phyloP scores from a whole-genome alignment of 2,888 invertebrate genomes.

The Yponomeuta malinellus region DNA sequence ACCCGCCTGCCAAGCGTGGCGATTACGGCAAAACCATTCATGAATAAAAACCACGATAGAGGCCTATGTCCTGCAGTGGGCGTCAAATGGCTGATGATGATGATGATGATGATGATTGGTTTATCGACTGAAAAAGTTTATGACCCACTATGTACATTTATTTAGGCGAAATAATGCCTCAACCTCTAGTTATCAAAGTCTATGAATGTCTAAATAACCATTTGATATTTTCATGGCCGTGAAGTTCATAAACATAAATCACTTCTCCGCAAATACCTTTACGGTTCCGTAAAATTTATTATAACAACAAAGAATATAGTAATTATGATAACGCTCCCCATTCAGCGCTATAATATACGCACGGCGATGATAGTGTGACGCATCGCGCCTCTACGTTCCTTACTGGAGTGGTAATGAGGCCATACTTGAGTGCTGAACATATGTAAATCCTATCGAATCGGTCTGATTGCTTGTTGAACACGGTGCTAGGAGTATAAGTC shows the following conservation, averaged over 20 bases:
- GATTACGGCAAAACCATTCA: too few relatives aligned
- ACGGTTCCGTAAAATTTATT: constrained; percentile 10
- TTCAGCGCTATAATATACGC: constrained; percentile 25
- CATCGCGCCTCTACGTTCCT: constrained; percentile 17
- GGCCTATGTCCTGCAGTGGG: too few relatives aligned
- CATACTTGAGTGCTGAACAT: constrained; percentile 37
- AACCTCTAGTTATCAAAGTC: background rate
- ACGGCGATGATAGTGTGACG: constrained; percentile 26
- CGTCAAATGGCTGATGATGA: too few relatives aligned
- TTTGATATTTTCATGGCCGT: background rate
- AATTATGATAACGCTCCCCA: constrained; percentile 35
- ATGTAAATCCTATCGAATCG: constrained; percentile 45
- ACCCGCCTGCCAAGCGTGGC: too few relatives aligned
- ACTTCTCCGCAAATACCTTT: constrained; percentile 8
- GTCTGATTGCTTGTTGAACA: constrained; percentile 55
- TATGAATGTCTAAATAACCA: background rate
- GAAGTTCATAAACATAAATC: constrained; percentile 7
- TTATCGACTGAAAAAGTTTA: background rate
- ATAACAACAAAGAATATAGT: constrained; percentile 25
- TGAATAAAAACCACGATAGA: too few relatives aligned
- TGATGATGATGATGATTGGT: background rate
- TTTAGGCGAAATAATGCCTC: background rate
- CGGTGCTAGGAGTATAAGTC: constrained; percentile 40
- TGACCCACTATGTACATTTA: background rate
- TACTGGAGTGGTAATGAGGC: constrained; percentile 1